phyloP scores from a whole-genome alignment of 1,140 invertebrate genomes.

The Calephelis nemesis region DNA sequence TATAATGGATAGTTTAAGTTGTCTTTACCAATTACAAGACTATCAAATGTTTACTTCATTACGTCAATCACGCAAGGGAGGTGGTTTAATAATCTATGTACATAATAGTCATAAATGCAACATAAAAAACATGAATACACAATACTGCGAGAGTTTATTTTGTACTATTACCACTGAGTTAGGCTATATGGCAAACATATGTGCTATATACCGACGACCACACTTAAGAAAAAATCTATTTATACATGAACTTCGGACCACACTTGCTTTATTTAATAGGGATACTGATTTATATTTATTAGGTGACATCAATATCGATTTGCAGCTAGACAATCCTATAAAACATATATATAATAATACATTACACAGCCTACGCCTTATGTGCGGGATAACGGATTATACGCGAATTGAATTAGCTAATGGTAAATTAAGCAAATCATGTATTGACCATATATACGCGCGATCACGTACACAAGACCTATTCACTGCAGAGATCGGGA shows the following conservation, averaged over 20 bases:
- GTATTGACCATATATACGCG: no score
- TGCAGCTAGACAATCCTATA: not conserved
- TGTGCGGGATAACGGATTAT: not conserved
- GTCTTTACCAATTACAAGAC: no score
- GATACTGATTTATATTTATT: constrained; percentile 3
- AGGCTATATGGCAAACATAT: constrained; percentile 19
- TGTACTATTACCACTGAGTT: constrained; percentile 12
- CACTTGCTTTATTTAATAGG: not conserved
- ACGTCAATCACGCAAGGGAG: no score
- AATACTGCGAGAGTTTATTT: constrained; percentile 22
- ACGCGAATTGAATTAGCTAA: not conserved
- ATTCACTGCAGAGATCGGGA: constrained; percentile 19
- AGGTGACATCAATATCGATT: not conserved
- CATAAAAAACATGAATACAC: constrained; percentile 17
- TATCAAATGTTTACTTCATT: no score
- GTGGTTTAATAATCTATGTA: constrained; percentile 9
- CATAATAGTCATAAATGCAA: constrained; percentile 21
- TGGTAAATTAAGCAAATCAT: not conserved
- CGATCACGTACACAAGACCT: not conserved
- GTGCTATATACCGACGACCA: constrained; percentile 20
- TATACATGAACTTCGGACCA: constrained; percentile 8
- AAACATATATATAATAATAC: not conserved
- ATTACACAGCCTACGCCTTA: not conserved
- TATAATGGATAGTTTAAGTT: no score
- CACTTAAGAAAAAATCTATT: constrained; percentile 15